Evolutionary conservation across 1,140 invertebrate genomes (phyloP).

Genomic region (Acyrthosiphon pisum): DNA sequence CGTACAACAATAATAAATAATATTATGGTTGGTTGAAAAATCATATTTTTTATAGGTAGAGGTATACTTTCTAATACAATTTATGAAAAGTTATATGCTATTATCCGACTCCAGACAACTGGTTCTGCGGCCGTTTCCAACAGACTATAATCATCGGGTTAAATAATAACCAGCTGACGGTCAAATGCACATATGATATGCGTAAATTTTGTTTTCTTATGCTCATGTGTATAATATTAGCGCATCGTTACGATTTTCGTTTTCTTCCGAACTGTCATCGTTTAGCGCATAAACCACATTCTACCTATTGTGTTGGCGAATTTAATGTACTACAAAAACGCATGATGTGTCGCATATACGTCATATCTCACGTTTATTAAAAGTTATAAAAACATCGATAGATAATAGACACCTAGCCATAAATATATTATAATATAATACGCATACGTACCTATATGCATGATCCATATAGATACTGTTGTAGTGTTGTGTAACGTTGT

Average conservation of each 20-base stretch:
- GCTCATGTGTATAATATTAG: background rate
- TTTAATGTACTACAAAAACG: too few relatives aligned
- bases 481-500: too few relatives aligned
- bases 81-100: background rate
- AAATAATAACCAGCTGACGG: background rate
- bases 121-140: background rate
- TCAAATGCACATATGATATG: background rate
- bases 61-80: background rate
- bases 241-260: background rate
- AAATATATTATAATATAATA: too few relatives aligned
- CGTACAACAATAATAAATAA: conserved; percentile 4
- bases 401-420: too few relatives aligned
- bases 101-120: background rate
- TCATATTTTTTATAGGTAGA: background rate
- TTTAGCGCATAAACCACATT: too few relatives aligned
- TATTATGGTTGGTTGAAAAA: background rate
- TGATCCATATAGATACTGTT: too few relatives aligned
- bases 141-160: background rate
- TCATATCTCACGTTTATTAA: too few relatives aligned
- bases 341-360: too few relatives aligned
- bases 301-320: too few relatives aligned
- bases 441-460: too few relatives aligned
- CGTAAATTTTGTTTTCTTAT: background rate
- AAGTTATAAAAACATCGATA: too few relatives aligned
- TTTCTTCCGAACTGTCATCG: background rate